A percentile compares a stretch with the other conserved stretches of the same genome.
Conservation (phyloP, 2,888 invertebrate species). For the Heliothis peltigera region DNA sequence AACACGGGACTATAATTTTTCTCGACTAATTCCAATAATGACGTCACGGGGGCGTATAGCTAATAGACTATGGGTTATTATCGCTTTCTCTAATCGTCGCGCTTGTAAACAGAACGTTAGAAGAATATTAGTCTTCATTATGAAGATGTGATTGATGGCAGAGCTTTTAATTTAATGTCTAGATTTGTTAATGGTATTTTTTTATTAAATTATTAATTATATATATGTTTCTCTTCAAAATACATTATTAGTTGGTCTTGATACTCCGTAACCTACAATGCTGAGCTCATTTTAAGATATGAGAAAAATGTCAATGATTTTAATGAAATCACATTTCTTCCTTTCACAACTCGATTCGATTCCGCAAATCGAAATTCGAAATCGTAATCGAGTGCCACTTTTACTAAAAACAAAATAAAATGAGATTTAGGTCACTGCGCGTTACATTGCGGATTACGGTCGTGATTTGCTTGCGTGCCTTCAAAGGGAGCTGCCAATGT, state of each 20-base stretch:
- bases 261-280: too few species aligned
- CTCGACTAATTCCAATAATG: slow-evolving; percentile 49
- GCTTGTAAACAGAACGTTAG: slow-evolving; percentile 22
- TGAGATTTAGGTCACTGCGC: slow-evolving; percentile 27
- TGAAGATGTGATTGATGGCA: background rate
- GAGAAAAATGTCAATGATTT: too few species aligned
- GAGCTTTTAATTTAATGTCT: background rate
- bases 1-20: slow-evolving; percentile 51
- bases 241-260: too few species aligned
- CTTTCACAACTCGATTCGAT: slow-evolving; percentile 23
- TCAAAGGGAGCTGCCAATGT: slow-evolving; percentile 47
- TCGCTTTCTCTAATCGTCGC: slow-evolving; percentile 46
- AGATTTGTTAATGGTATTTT: too few species aligned
- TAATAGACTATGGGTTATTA: slow-evolving; percentile 42
- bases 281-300: too few species aligned
- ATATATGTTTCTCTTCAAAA: too few species aligned
- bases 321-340: slow-evolving; percentile 29
- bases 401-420: slow-evolving; percentile 14
- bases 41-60: slow-evolving; percentile 34
- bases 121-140: slow-evolving; percentile 11
- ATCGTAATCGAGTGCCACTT: slow-evolving; percentile 18
- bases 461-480: slow-evolving; percentile 29
- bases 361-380: slow-evolving; percentile 26
- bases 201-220: too few species aligned
- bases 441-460: slow-evolving; percentile 46